Evolutionary conservation across 2,888 invertebrate species (phyloP), one percentile per base, ranked within the genome.

Genomic region (Trileptium ribeirensis): DNA sequence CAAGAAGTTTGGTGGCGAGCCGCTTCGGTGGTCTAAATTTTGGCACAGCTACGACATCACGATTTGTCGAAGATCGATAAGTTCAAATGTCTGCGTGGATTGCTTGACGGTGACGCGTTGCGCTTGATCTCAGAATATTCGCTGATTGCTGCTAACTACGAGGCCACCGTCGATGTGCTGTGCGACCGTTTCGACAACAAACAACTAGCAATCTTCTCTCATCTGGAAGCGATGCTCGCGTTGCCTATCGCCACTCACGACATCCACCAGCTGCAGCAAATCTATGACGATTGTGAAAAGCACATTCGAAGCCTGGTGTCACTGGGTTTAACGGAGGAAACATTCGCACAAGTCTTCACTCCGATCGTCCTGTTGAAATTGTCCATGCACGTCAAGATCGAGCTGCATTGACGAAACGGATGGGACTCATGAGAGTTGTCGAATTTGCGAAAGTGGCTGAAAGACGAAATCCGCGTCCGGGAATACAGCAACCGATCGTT

Each of bases 361-460:
- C 70, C 70, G n/a, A 70, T 70, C 15, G n/a, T 70, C 31, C n/a
- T 70, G 33, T 70, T n/a, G 36, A 70, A 70, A 31, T n/a, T 70
- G 19, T n/a, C 70, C 8, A 29, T 15, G 3, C 33, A 8, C 70
- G 36, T 70, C n/a, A 29, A 36, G 15, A 70, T 36, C 8, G 70
- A 70, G 70, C 31, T 70, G 36, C 33, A 70, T 70, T n/a, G 70
- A 8, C 70, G n/a, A 70, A 70, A 70, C n/a, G 70, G 70, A 8
- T 36, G 8, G 8, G n/a, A 36, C 3, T 15, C 36, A 70, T 29
- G 70, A n/a, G n/a, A 8, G 19, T 31, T 70, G 33, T 19, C 15
- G 19, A 36, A 15, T 36, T 31, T 70, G 15, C 31, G 70, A 19
- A 31, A 70, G 33, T n/a, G 3, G 70, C 70, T 70, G 8, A 70